phyloP scores from a whole-genome alignment of 2,888 invertebrate genomes.

The Apoderus coryli region DNA sequence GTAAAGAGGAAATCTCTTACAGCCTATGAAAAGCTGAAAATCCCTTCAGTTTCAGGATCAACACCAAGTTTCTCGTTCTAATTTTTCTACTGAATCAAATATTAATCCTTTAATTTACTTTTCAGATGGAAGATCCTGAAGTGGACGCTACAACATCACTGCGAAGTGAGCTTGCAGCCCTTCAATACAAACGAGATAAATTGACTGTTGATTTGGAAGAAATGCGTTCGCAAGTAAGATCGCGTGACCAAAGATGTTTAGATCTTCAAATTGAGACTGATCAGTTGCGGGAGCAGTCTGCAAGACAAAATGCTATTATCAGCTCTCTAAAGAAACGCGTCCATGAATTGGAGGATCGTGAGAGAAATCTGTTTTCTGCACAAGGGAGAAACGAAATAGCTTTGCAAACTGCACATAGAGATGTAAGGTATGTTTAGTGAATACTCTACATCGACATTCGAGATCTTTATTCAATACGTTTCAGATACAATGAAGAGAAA shows the following conservation, averaged over 20 bases:
- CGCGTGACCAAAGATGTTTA: conserved; percentile 53
- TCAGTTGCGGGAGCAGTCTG: conserved; percentile 65
- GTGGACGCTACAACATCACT: conserved; percentile 58
- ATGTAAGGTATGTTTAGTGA: conserved; percentile 32
- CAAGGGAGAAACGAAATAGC: conserved; percentile 52
- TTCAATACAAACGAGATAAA: conserved; percentile 73
- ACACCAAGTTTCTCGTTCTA: no score
- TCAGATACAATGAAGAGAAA: conserved; percentile 52
- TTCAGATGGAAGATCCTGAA: conserved; percentile 42
- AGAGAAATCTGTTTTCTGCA: conserved; percentile 48
- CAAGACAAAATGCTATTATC: conserved; percentile 67
- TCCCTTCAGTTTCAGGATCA: no score
- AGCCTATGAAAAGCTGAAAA: no score
- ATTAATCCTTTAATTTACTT: no score
- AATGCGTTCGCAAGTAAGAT: conserved; percentile 50
- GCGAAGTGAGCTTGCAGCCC: conserved; percentile 69
- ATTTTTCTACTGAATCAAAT: no score
- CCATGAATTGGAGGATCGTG: conserved; percentile 63
- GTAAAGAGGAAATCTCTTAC: no score
- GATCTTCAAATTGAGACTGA: conserved; percentile 71
- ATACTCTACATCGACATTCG: conserved; percentile 1
- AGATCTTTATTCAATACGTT: no score
- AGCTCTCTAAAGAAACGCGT: conserved; percentile 66
- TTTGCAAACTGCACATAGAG: conserved; percentile 60
- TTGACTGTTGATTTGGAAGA: conserved; percentile 55